Conservation (phyloP, 2,797 vertebrate genomes). For the Manis javanica region DNA sequence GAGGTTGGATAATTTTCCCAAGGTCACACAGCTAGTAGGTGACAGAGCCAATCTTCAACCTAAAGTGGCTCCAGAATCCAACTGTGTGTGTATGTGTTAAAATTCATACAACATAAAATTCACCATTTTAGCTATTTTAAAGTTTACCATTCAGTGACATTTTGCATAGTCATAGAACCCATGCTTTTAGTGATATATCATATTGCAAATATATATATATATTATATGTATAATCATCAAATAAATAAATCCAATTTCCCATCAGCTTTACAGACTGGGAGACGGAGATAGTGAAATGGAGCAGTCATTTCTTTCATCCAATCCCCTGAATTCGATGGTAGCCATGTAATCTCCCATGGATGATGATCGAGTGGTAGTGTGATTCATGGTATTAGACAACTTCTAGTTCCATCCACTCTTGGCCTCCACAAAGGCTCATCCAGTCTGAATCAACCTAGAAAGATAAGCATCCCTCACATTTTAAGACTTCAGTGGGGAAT, state of each 20-base stretch:
- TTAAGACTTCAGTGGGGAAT: background rate
- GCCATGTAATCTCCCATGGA: background rate
- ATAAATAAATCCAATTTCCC: background rate
- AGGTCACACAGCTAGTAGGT: background rate
- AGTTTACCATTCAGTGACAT: background rate
- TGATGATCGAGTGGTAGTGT: background rate
- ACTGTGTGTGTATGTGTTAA: background rate
- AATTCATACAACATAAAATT: background rate
- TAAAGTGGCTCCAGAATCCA: constrained; percentile 51
- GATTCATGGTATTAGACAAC: background rate
- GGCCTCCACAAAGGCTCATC: background rate
- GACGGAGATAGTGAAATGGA: background rate
- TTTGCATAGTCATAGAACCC: background rate
- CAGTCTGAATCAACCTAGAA: background rate
- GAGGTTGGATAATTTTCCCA: background rate
- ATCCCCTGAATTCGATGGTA: background rate
- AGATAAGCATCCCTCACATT: background rate
- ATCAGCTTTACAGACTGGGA: background rate
- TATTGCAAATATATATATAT: background rate
- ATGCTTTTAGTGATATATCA: background rate
- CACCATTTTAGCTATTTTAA: background rate
- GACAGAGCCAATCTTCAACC: background rate
- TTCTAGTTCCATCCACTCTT: background rate
- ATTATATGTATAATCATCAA: background rate
- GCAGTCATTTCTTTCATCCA: background rate